Conservation (phyloP, 2,797 vertebrate genomes). For the Cuculus canorus region DNA sequence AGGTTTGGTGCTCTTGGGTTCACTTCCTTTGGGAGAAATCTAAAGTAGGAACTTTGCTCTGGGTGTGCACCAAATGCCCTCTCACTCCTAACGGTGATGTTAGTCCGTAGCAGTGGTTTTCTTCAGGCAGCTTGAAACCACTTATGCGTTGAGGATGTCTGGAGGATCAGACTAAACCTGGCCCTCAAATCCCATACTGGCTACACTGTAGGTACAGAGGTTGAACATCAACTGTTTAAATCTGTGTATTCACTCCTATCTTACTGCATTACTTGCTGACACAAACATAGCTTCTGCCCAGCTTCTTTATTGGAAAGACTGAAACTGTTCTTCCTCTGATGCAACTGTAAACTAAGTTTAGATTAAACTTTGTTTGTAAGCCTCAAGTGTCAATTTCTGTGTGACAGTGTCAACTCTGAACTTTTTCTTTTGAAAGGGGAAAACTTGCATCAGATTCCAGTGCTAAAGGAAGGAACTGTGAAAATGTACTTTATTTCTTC, state of each 20-base stretch:
- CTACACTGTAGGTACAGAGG: background rate
- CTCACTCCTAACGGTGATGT: background rate
- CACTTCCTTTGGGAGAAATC: background rate
- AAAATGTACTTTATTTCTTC: background rate
- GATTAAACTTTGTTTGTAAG: constrained; percentile 60
- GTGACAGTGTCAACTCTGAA: background rate
- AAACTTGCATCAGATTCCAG: background rate
- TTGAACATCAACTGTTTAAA: background rate
- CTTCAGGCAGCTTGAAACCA: background rate
- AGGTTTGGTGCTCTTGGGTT: background rate
- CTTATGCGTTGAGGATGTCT: background rate
- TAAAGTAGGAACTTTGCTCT: background rate
- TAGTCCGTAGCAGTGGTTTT: background rate
- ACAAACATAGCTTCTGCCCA: background rate
- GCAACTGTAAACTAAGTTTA: constrained; percentile 53
- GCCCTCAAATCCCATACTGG: background rate
- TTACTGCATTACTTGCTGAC: background rate
- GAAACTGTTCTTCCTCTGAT: constrained; percentile 39
- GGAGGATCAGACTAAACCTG: background rate
- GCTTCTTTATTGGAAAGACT: constrained; percentile 6
- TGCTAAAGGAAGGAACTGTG: background rate
- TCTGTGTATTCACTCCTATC: background rate
- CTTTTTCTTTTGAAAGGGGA: background rate
- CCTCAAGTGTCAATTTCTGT: constrained; percentile 36
- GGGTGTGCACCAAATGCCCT: background rate